Conservation (phyloP, 2,797 vertebrate species). For the Pangasius sanitwongsei region DNA sequence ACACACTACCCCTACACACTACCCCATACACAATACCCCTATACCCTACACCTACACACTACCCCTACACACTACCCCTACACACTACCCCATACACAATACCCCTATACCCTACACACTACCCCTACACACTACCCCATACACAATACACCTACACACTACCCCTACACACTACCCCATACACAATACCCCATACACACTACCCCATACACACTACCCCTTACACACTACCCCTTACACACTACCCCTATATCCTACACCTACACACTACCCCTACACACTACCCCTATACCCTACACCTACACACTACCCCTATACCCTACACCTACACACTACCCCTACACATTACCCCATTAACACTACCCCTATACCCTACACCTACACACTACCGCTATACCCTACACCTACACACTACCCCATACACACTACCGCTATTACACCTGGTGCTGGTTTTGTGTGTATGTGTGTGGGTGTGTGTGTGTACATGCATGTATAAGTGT, state of each 20-base stretch:
- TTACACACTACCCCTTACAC: too few species aligned
- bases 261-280: not conserved
- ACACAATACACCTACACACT: not conserved
- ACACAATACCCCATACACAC: not conserved
- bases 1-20: not conserved
- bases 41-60: not conserved
- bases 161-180: not conserved
- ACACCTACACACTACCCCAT: too few species aligned
- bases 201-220: not conserved
- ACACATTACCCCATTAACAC: not conserved
- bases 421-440: not conserved
- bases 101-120: not conserved
- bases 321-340: too few species aligned
- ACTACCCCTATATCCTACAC: not conserved
- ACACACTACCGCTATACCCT: not conserved
- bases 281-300: not conserved
- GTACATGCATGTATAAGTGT: not conserved
- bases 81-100: not conserved
- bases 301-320: not conserved
- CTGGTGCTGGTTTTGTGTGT: not conserved
- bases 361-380: not conserved
- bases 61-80: not conserved
- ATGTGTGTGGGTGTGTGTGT: not conserved
- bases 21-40: not conserved
- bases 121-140: not conserved